These are phyloP conservation scores for Hybognathus amarus DNA, from an alignment of 2,797 vertebrate genomes.

Conservation along the genomic window DNA sequence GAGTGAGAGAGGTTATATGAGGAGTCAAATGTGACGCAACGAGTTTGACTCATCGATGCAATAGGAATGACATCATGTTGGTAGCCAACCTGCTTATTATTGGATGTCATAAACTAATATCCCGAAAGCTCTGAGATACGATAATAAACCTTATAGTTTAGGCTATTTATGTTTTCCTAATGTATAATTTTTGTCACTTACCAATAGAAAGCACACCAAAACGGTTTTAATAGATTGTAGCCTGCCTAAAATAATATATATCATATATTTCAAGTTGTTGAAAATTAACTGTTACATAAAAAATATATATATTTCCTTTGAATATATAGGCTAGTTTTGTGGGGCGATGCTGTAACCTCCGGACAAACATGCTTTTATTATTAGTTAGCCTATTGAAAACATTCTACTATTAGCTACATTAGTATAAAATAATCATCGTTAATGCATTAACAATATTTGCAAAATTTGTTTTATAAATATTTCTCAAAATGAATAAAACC, in stretches of 20 bases:
- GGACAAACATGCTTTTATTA: not conserved
- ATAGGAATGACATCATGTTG: not conserved
- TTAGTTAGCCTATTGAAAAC: not conserved
- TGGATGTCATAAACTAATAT: not conserved
- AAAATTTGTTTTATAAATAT: not conserved
- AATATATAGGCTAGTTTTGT: too few species aligned
- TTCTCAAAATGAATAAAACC: not conserved
- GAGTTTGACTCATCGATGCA: not conserved
- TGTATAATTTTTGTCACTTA: not conserved
- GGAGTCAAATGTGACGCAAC: conserved; percentile 33
- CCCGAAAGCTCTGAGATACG: not conserved
- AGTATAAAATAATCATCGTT: not conserved
- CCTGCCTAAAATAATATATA: too few species aligned
- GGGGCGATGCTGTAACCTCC: too few species aligned
- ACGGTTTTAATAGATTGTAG: not conserved
- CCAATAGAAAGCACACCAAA: not conserved
- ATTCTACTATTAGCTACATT: not conserved
- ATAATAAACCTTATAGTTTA: not conserved
- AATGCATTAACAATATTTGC: not conserved
- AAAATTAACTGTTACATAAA: not conserved
- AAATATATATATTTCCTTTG: too few species aligned
- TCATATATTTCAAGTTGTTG: not conserved
- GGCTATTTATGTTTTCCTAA: not conserved
- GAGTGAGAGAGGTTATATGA: conserved; percentile 37
- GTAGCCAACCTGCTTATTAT: not conserved